Base-by-base conservation (phyloP, 2,113 vertebrate species). In the Myotis brandtii region DNA sequence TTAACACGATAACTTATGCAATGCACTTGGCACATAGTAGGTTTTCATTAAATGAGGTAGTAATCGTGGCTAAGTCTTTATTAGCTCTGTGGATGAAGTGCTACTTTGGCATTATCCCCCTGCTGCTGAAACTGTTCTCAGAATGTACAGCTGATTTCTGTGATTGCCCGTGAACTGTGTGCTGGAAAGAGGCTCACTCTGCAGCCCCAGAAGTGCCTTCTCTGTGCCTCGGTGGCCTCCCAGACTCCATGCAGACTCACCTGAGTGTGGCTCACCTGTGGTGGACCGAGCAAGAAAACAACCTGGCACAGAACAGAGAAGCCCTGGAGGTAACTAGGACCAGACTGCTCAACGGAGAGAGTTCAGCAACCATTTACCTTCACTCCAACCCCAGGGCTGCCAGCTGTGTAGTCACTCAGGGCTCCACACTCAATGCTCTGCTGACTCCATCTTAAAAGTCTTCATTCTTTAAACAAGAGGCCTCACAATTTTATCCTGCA, bases 401-500 rank as follows among this genome's bases (percentile, higher is more conserved):
- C 34, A 30, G 5, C 50, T 34, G 4, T 1, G 7, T 8, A 4
- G 18, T 40, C 64, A 37, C n/a, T 30, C 3, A 0, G 34, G 25
- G 40, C 3, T 48, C 43, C 54, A 10, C 23, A 9, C 54, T 54
- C 48, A 1, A 2, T 17, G n/a, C 14, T 52, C 77, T 54, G 9
- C 52, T 6, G 18, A n/a, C 12, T 6, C 40, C 34, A 37, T 32
- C 82, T n/a, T 46, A 16, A 81, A 52, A 52, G 18, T 3, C 56
- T 56, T 73, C 48, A 9, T 37, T 67, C 69, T 69, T 48, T 23
- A 79, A 59, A 48, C 25, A 52, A 46, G 32, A 32, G 34, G 27
- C 12, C 48, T 81, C 37, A 0, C 18, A 5, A 17, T 79, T 46
- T 72, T 10, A 43, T 66, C 25, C 18, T 14, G 21, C 40, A 34